Percentiles rank a stretch among this genome's conserved stretches.
Evolutionary conservation across 2,888 invertebrate genomes (phyloP).

Genomic region (Lymantria dispar): DNA sequence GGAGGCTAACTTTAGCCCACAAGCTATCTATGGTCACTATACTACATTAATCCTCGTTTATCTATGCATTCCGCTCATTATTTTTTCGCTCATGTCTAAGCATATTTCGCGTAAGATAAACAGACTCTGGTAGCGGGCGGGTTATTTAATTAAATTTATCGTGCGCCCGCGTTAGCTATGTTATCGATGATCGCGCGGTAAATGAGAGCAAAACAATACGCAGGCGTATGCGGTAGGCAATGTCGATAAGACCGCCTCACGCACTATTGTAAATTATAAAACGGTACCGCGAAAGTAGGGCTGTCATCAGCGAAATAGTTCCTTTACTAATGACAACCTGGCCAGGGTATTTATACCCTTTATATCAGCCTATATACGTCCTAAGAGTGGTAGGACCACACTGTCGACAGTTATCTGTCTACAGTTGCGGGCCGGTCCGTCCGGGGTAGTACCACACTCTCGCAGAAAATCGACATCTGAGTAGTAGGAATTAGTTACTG

Average conservation of each 20-base stretch:
- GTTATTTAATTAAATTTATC: conserved; percentile 71
- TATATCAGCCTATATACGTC: too few relatives aligned
- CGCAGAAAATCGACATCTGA: too few relatives aligned
- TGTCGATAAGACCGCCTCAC: conserved; percentile 26
- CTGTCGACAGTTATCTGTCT: too few relatives aligned
- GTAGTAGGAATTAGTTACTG: too few relatives aligned
- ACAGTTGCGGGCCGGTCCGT: too few relatives aligned
- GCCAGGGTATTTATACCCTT: too few relatives aligned
- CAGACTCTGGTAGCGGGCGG: conserved; percentile 51
- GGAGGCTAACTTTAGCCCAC: not conserved
- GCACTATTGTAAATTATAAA: conserved; percentile 37
- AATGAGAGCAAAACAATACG: conserved; percentile 47
- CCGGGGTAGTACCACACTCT: too few relatives aligned
- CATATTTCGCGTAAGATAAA: conserved; percentile 55
- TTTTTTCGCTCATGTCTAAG: conserved; percentile 27
- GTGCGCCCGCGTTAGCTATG: conserved; percentile 39
- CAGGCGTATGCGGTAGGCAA: conserved; percentile 44
- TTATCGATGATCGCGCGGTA: conserved; percentile 37
- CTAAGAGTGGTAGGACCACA: too few relatives aligned
- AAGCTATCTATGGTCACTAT: conserved; percentile 20
- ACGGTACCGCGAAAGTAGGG: conserved; percentile 15
- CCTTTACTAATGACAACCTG: not conserved
- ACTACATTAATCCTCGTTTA: conserved; percentile 35
- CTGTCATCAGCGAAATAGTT: not conserved
- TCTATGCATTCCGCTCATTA: conserved; percentile 37